Evolutionary conservation across 2,797 vertebrate species (phyloP).

Genomic region (Artibeus jamaicensis): DNA sequence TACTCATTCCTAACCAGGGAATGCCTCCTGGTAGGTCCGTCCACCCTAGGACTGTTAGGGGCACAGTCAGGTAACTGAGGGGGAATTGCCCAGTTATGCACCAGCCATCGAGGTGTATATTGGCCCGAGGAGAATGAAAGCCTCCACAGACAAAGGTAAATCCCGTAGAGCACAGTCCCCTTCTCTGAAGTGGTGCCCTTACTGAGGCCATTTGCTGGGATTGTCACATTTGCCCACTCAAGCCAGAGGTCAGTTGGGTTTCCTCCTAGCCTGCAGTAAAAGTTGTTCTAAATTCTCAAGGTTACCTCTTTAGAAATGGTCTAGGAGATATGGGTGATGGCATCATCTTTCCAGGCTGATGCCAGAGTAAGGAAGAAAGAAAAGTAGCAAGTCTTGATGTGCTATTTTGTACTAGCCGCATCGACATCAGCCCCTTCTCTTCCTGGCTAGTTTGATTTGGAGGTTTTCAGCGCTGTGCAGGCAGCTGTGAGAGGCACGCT

Average conservation of each 20-base stretch:
- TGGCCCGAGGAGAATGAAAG: not conserved
- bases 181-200: too few relatives aligned
- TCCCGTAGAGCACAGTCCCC: not conserved
- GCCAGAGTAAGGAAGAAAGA: not conserved
- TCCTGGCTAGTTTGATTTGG: not conserved
- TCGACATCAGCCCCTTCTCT: not conserved
- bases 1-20: not conserved
- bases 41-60: not conserved
- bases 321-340: not conserved
- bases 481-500: not conserved
- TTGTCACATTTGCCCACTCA: not conserved
- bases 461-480: not conserved
- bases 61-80: not conserved
- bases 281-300: not conserved
- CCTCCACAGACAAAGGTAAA: not conserved
- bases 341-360: not conserved
- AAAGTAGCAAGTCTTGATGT: not conserved
- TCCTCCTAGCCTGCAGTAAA: not conserved
- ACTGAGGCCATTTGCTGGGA: not conserved
- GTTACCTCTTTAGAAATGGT: not conserved
- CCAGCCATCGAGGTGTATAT: too few relatives aligned
- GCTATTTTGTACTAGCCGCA: too few relatives aligned
- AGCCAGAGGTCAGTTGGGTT: not conserved
- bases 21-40: not conserved
- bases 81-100: not conserved